A percentile compares a stretch with the other conserved stretches of the same genome.
These are phyloP conservation scores for Hippocampus abdominalis DNA, from an alignment of 2,113 vertebrate genomes.

Conservation along the genomic window DNA sequence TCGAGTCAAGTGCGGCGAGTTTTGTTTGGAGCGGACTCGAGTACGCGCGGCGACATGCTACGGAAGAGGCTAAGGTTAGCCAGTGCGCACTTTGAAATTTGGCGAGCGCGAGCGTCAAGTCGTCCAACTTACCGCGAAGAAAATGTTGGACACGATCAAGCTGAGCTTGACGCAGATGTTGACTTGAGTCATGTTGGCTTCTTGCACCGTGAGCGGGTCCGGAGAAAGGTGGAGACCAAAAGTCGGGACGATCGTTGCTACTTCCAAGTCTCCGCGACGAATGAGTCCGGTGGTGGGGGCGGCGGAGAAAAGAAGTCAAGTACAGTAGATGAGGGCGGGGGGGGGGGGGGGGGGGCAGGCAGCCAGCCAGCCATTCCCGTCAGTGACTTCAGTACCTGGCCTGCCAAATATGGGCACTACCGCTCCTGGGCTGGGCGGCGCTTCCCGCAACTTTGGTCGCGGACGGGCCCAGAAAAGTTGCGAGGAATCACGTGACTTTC, in stretches of 20 bases:
- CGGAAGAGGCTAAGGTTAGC: not conserved
- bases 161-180: not conserved
- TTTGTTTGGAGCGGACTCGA: too few species aligned
- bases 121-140: conserved; percentile 5
- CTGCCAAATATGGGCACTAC: not conserved
- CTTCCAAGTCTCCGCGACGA: not conserved
- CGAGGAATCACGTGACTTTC: too few species aligned
- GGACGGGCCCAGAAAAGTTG: too few species aligned
- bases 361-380: not conserved
- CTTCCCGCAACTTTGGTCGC: too few species aligned
- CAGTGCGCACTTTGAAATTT: conserved; percentile 2
- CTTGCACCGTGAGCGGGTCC: not conserved
- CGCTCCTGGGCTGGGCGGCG: not conserved
- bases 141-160: conserved; percentile 2
- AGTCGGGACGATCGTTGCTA: too few species aligned
- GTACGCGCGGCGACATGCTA: not conserved
- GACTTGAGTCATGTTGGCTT: not conserved
- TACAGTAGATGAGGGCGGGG: not conserved
- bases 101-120: not conserved
- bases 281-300: not conserved
- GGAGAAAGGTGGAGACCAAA: not conserved
- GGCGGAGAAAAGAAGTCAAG: too few species aligned
- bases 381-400: not conserved
- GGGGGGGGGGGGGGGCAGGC: not conserved
- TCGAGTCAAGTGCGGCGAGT: too few species aligned